A percentile compares a stretch with the other conserved stretches of the same genome.
These are phyloP conservation scores for Musca domestica DNA, from an alignment of 1,140 invertebrate species.

Conservation along the genomic window DNA sequence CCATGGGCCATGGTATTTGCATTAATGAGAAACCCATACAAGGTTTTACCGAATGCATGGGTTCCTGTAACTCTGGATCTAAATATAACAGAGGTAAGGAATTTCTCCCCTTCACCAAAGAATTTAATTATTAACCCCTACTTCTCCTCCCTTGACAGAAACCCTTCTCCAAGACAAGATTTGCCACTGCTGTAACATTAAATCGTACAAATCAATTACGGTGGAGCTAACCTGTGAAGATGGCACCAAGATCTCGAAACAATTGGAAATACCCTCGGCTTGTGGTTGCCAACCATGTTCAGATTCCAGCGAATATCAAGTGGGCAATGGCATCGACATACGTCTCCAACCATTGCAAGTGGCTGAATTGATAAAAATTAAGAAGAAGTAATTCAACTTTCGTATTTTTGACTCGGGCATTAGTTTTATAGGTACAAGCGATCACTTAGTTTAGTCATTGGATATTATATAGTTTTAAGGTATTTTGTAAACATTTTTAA, in stretches of 20 bases:
- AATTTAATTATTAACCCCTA: neutral
- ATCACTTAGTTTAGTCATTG: too few species aligned
- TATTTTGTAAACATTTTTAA: too few species aligned
- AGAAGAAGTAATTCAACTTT: neutral
- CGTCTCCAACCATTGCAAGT: neutral
- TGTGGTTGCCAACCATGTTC: constrained; percentile 41
- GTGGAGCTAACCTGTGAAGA: constrained; percentile 48
- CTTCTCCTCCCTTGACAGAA: constrained; percentile 2
- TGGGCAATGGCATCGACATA: too few species aligned
- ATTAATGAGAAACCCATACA: constrained; percentile 59
- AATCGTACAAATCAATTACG: constrained; percentile 38
- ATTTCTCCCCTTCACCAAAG: neutral
- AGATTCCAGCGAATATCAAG: constrained; percentile 29
- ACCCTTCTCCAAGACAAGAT: constrained; percentile 46
- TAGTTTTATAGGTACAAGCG: too few species aligned
- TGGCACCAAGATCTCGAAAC: constrained; percentile 36
- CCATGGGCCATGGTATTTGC: constrained; percentile 60
- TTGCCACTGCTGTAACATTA: constrained; percentile 49
- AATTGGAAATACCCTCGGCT: constrained; percentile 40
- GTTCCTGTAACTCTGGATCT: constrained; percentile 65
- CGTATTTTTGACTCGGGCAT: constrained; percentile 2
- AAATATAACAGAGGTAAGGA: constrained; percentile 62
- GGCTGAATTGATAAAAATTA: constrained; percentile 1
- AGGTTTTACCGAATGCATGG: constrained; percentile 66
- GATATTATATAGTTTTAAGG: too few species aligned